Conservation (phyloP, 2,113 vertebrate genomes). For the Opisthocomus hoazin region DNA sequence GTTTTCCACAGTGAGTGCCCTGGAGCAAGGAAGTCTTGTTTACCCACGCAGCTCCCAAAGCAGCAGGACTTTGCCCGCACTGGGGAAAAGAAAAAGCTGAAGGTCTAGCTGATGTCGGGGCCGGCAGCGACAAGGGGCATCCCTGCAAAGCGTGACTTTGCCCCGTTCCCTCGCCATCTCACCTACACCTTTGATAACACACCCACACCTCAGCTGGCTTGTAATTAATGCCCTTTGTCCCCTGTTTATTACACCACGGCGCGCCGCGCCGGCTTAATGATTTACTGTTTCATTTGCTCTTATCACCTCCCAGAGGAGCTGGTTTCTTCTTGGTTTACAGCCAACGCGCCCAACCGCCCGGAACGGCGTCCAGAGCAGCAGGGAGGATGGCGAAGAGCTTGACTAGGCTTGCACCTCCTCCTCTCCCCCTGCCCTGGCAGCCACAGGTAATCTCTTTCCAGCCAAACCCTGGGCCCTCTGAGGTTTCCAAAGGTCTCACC, state of each 20-base stretch:
- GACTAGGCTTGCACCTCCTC: neutral
- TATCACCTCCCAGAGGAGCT: neutral
- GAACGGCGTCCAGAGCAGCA: neutral
- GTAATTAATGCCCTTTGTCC: neutral
- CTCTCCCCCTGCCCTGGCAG: neutral
- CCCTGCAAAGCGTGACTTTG: neutral
- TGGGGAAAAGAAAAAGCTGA: neutral
- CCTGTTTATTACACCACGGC: neutral
- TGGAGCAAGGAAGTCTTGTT: neutral
- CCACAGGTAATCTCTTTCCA: neutral
- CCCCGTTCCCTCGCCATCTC: neutral
- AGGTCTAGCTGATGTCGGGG: too few relatives aligned
- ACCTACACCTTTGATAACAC: accelerated
- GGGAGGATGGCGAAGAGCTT: neutral
- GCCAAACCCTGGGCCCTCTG: neutral
- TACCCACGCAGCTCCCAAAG: neutral
- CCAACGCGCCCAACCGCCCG: neutral
- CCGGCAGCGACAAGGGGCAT: neutral
- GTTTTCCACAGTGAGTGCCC: neutral
- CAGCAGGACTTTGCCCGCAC: neutral
- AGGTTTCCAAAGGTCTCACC: neutral
- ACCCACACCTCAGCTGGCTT: accelerated
- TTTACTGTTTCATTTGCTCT: slow-evolving; percentile 13
- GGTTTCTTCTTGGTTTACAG: neutral
- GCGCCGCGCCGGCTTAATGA: neutral